Evolutionary conservation across 2,888 invertebrate species (phyloP).

Genomic region (Aspidiotus destructor): DNA sequence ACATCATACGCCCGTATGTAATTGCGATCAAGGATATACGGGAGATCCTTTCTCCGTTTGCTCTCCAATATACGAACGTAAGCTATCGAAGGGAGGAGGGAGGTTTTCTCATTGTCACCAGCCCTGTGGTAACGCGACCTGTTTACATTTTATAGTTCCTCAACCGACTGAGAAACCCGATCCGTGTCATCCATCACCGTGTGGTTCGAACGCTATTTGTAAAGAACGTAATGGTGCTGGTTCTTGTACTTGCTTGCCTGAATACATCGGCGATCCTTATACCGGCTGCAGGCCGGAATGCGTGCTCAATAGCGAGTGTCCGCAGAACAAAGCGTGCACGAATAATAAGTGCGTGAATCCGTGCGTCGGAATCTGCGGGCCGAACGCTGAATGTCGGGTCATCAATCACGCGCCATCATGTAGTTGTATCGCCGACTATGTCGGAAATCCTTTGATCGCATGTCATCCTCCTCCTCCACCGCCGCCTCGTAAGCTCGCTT

Average conservation of each 20-base stretch:
- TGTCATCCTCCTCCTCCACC: constrained; percentile 43
- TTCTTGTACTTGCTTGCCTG: constrained; percentile 63
- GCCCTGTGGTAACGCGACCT: neutral
- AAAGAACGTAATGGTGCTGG: constrained; percentile 63
- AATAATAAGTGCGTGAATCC: constrained; percentile 70
- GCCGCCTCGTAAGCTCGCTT: constrained; percentile 49
- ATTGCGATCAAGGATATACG: constrained; percentile 48
- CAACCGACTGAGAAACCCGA: constrained; percentile 50
- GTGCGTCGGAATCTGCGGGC: constrained; percentile 62
- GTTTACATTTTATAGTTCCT: constrained; percentile 11
- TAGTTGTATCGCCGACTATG: constrained; percentile 60
- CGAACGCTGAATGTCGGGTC: constrained; percentile 65
- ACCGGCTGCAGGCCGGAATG: constrained; percentile 72
- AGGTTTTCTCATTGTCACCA: neutral
- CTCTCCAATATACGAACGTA: constrained; percentile 33
- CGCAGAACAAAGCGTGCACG: constrained; percentile 59
- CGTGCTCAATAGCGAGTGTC: constrained; percentile 65
- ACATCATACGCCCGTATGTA: constrained; percentile 47
- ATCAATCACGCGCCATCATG: constrained; percentile 68
- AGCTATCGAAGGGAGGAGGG: constrained; percentile 11
- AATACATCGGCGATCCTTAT: constrained; percentile 69
- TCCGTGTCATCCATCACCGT: constrained; percentile 69
- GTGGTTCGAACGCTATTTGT: constrained; percentile 70
- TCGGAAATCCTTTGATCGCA: constrained; percentile 60
- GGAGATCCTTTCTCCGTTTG: constrained; percentile 51